A percentile compares a stretch with the other conserved stretches of the same genome.
phyloP scores from a whole-genome alignment of 2,113 vertebrate genomes.

The Protobothrops flavoviridis region DNA sequence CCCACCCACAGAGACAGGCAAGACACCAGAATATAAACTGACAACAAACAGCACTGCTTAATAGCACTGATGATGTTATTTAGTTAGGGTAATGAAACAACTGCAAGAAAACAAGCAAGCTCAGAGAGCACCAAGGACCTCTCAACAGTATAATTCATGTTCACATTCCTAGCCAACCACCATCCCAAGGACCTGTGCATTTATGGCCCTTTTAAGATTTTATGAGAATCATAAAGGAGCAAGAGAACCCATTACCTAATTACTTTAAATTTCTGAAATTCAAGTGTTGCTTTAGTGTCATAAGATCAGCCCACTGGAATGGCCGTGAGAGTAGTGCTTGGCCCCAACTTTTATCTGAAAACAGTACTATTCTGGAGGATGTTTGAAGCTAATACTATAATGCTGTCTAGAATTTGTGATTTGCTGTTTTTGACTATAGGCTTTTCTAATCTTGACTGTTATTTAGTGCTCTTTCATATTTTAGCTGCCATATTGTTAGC shows the following conservation, averaged over 20 bases:
- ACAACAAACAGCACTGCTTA: too few species aligned
- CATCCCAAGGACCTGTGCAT: not conserved
- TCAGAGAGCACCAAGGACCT: too few species aligned
- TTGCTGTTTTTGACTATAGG: not conserved
- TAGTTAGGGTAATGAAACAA: too few species aligned
- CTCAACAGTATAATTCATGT: not conserved
- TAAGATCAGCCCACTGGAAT: not conserved
- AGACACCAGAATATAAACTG: too few species aligned
- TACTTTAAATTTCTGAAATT: not conserved
- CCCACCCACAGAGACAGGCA: too few species aligned
- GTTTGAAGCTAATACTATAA: not conserved
- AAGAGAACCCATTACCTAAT: not conserved
- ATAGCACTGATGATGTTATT: too few species aligned
- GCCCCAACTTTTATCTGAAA: not conserved
- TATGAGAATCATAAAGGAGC: not conserved
- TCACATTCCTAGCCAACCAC: not conserved
- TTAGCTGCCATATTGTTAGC: not conserved
- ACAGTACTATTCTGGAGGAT: not conserved
- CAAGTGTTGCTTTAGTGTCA: not conserved
- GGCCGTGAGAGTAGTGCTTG: not conserved
- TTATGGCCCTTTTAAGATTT: not conserved
- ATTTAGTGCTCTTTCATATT: not conserved
- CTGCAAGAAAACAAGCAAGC: too few species aligned
- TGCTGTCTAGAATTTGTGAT: not conserved
- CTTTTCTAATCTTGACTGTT: not conserved